Base-by-base conservation (phyloP, 2,113 vertebrate genomes). In the Amphiprion percula region DNA sequence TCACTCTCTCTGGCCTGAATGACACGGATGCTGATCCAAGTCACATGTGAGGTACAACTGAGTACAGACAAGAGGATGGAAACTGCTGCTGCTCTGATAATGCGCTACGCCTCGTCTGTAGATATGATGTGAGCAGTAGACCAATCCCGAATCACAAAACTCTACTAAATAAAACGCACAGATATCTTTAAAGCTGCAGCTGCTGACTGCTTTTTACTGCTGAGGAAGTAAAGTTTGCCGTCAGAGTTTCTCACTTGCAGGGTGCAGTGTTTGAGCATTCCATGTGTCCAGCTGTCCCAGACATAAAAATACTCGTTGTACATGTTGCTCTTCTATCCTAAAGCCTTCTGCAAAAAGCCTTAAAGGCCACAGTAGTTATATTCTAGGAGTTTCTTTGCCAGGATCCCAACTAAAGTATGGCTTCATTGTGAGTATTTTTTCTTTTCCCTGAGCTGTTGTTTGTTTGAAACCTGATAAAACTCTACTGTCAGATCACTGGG, bases 321-420 rank as follows among this genome's bases (percentile, higher is more conserved):
- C 26, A 87, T 85, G 72, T 86, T 91, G 88, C 92, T 87, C 87
- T 88, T 11, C 86, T 92, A 85, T 90, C 90, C 68, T 94, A 92
- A 89, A 93, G 94, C 96, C 93, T 92, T 77, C 93, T 83, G 64
- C 74, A 67, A 94, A 94, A 95, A 97, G 96, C 96, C 97, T 98
- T 97, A 97, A 98, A 95, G 94, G 61, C 82, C 75, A 75, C 24
- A 63, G 21, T 63, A 74, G 64, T 85, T 69, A 41, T 74, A 64
- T 60, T 79, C 58, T 10, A 64, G 21, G 92, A 90, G 92, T 95
- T 94, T 91, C 92, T 91, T 88, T 61, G 26, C 90, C 92, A n/a
- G 28, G 94, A 92, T 92, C 91, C 87, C 39, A 78, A 88, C 88
- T 75, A 30, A 70, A 92, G 90, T 92, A 86, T 92, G 93, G 89